A percentile compares a stretch with the other conserved stretches of the same genome.
Conservation (phyloP, 2,113 vertebrate species). For the Spheniscus mendiculus region DNA sequence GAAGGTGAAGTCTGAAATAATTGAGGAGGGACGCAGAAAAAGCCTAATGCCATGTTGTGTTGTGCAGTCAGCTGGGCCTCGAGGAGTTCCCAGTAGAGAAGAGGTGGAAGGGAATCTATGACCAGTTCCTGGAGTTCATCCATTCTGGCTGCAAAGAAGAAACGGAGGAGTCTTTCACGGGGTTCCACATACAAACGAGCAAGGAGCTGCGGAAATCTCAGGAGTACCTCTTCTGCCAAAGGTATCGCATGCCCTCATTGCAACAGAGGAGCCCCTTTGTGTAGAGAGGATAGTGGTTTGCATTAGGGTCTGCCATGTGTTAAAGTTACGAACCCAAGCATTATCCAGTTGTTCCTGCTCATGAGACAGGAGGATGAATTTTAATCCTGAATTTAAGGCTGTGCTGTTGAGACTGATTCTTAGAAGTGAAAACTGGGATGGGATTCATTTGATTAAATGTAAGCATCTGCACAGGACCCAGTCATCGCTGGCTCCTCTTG, state of each 20-base stretch:
- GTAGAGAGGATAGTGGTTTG: not conserved
- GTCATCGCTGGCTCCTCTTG: not conserved
- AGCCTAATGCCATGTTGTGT: not conserved
- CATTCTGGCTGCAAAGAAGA: conserved; percentile 60
- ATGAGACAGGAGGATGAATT: not conserved
- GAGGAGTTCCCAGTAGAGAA: conserved; percentile 67
- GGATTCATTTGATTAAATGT: not conserved
- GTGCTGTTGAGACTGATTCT: not conserved
- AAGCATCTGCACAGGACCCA: not conserved
- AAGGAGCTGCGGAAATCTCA: conserved; percentile 66
- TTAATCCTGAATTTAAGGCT: not conserved
- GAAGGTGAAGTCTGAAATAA: not conserved
- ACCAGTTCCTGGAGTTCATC: conserved; percentile 74
- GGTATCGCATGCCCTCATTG: not conserved
- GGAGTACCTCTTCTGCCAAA: conserved; percentile 68
- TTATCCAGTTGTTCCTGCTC: not conserved
- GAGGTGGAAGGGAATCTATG: conserved; percentile 75
- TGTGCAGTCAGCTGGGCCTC: conserved; percentile 74
- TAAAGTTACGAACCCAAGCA: not conserved
- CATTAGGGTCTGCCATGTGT: not conserved
- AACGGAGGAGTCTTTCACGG: conserved; percentile 69
- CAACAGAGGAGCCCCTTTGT: not conserved
- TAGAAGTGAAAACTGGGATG: not conserved
- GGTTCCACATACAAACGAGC: conserved; percentile 72
- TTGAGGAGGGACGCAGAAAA: rapidly evolving